Percentiles rank a stretch among this genome's conserved stretches.
These are phyloP conservation scores for Hystrix brachyura DNA, from an alignment of 2,113 vertebrate species.

Conservation along the genomic window DNA sequence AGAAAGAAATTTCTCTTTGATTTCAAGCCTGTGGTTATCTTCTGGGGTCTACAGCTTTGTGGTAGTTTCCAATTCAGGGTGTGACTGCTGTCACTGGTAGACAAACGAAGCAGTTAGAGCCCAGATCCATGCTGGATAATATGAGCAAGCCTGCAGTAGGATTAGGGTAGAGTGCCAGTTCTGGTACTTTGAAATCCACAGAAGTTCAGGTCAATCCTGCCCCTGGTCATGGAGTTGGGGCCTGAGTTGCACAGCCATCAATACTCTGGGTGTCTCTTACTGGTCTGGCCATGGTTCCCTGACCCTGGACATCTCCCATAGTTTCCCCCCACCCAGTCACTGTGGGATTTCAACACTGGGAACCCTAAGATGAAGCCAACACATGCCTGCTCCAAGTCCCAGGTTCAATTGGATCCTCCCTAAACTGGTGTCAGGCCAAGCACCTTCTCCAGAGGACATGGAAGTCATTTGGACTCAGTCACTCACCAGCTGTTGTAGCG, in stretches of 20 bases:
- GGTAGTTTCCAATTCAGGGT: background rate
- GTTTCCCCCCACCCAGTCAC: background rate
- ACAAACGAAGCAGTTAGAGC: background rate
- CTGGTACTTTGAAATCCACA: background rate
- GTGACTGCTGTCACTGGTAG: background rate
- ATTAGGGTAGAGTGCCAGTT: background rate
- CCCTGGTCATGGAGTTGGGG: background rate
- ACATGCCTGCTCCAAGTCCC: background rate
- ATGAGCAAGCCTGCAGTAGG: background rate
- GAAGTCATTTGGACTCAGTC: background rate
- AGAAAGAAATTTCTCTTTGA: background rate
- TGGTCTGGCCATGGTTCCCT: background rate
- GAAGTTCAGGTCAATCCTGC: background rate
- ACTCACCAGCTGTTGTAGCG: background rate
- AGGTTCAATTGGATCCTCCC: background rate
- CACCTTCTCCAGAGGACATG: background rate
- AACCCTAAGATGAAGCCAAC: background rate
- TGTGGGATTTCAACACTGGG: background rate
- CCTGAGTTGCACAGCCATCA: background rate
- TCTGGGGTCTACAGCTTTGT: background rate
- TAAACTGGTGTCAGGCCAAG: background rate
- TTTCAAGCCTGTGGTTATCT: background rate
- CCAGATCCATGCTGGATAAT: background rate
- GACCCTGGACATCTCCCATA: background rate
- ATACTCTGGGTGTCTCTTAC: background rate